Percentiles rank a stretch among this genome's conserved stretches.
Conservation (phyloP, 2,888 invertebrate genomes). For the Gandaritis pyraliata region DNA sequence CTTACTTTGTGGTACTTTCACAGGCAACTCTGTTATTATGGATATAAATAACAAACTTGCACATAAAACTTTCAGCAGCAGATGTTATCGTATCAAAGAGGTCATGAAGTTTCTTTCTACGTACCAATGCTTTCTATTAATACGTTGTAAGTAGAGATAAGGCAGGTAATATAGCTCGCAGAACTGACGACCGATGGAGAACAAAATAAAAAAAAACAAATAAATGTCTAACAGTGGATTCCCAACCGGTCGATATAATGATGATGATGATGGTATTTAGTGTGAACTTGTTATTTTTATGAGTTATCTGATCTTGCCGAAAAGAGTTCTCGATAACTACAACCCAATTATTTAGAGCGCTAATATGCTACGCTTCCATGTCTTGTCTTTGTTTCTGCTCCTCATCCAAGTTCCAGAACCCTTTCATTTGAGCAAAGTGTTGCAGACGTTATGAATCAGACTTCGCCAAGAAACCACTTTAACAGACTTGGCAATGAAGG, state of each 20-base stretch:
- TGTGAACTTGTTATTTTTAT: no score
- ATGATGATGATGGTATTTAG: no score
- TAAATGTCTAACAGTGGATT: no score
- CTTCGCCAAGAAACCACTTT: conserved; percentile 17
- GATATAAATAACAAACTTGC: conserved; percentile 25
- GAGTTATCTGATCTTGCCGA: no score
- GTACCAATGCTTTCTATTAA: conserved; percentile 6
- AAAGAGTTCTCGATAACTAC: no score
- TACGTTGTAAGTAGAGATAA: conserved; percentile 5
- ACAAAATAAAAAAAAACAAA: no score
- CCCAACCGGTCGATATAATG: no score
- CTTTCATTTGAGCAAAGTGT: conserved; percentile 24
- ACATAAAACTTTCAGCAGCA: conserved; percentile 22
- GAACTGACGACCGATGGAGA: no score
- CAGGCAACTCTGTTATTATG: conserved; percentile 29
- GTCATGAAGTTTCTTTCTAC: conserved; percentile 13
- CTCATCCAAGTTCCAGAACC: conserved; percentile 15
- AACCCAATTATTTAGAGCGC: no score
- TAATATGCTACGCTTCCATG: conserved; percentile 17
- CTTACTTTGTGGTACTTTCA: conserved; percentile 13
- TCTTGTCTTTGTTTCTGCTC: conserved; percentile 20
- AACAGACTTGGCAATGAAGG: conserved; percentile 19
- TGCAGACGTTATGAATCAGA: conserved; percentile 19
- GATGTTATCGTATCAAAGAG: conserved; percentile 23
- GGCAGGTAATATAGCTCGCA: no score